Evolutionary conservation across 2,797 vertebrate species (phyloP), one percentile per base, ranked within the genome.

Genomic region (Craterocephalus amniculus): DNA sequence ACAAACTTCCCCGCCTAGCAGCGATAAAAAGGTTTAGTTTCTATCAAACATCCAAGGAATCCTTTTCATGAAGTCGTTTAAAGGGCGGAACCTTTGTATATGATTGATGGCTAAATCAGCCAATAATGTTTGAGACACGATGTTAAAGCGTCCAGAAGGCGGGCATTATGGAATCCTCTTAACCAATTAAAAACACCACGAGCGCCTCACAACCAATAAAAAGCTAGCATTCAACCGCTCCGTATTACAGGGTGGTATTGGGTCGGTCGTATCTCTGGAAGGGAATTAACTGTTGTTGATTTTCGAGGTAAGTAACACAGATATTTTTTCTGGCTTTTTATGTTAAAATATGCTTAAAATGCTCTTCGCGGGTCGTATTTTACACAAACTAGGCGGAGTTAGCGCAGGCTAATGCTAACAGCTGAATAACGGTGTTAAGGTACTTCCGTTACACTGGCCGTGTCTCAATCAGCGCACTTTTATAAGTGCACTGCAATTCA

Each of bases 121-220:
- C 87, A 91, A 89, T 81, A 63, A 79, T 0, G 26, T 11, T 7
- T 1, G 2, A 1, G 1, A 8, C 4, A 0, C 27, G 0, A 5
- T 38, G 10, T 26, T 59, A 76, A 62, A 66, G 29, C 34, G 0
- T 24, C 0, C 0, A 29, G n/a, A 38, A 16, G 93, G 93, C 80
- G 85, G 91, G 63, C 13, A 36, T 56, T 78, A 55, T 38, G 24
- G 36, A n/a, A 36, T 52, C 8, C 11, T 3, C 0, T 38, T 1
- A 65, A 18, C 93, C 90, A 94, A 94, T 93, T 48, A 83, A 6
- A 40, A 63, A 22, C 14, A 8, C 29, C 14, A 1, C 10, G 14
- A 9, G 10, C 6, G 67, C 51, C 27, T 13, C 6, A 6, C 3
- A 78, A 3, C 93, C 93, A 94, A 94, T 93, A 72, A 84, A 64